Conservation (phyloP, 53 echinoderm and acorn worm genomes). For the Mesocentrotus franciscanus region DNA sequence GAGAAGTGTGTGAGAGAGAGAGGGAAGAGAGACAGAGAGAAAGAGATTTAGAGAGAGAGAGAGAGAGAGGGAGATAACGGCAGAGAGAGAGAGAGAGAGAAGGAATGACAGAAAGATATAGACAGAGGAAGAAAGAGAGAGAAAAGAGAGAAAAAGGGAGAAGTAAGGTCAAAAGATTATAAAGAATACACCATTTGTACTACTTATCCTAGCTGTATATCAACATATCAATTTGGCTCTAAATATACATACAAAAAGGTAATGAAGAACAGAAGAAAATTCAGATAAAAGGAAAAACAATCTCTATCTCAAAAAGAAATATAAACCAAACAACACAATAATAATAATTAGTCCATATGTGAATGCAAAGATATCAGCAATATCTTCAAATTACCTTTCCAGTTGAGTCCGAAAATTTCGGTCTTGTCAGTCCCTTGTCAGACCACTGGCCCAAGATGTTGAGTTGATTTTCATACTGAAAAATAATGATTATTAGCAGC, state of each 20-base stretch:
- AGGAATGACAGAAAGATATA: not conserved
- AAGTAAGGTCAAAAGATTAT: not conserved
- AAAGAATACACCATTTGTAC: not conserved
- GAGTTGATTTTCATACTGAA: constrained; percentile 94
- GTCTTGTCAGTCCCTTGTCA: constrained; percentile 82
- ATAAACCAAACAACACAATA: not conserved
- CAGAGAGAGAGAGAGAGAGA: not conserved
- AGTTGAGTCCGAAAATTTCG: constrained; percentile 88
- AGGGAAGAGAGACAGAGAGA: not conserved
- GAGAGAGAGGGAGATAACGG: not conserved
- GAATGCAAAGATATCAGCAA: not conserved
- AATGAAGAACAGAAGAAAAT: not conserved
- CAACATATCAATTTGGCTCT: no score
- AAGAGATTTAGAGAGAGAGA: not conserved
- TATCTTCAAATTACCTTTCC: constrained; percentile 71
- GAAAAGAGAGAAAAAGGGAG: not conserved
- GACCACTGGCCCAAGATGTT: constrained; percentile 92
- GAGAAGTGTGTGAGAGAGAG: not conserved
- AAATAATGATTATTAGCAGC: not conserved
- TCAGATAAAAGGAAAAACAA: not conserved
- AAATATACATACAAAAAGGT: no score
- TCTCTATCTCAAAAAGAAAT: not conserved
- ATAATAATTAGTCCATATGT: not conserved
- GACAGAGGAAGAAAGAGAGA: not conserved
- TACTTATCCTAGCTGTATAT: not conserved